Evolutionary conservation across 2,888 invertebrate genomes (phyloP), one percentile per base, ranked within the genome.

Genomic region (Leucozona laternaria): DNA sequence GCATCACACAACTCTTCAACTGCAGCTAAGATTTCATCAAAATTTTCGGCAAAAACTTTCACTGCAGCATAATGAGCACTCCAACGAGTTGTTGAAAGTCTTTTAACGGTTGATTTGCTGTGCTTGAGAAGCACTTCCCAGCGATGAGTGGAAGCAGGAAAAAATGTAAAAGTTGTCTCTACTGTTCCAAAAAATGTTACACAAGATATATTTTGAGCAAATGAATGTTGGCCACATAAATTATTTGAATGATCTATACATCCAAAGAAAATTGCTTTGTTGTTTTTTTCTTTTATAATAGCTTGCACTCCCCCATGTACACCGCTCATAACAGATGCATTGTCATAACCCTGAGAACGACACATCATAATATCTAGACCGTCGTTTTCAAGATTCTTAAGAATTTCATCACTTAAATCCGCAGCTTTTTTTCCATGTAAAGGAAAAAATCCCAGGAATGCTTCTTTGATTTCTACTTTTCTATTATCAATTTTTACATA

Each of bases 141-240:
- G 25, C 53, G 53, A 53, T 53, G 53, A 53, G 53, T 25, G 5
- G 53, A 53, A 53, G 17, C 25, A 25, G 53, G 13, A 53, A 22
- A 53, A 53, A 28, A 53, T 53, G 53, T 53, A 53, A 53, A 25
- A 25, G 25, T 53, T 53, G 53, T 53, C 53, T 53, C 25, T 28
- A 15, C 53, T 53, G 53, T 53, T 53, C 53, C 53, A 53, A 53
- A 22, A 25, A 25, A 22, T 53, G 53, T 53, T 25, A 53, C 13
- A 53, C 13, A 53, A 15, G 25, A 25, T 53, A n/a, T n/a, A n/a
- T n/a, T n/a, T n/a, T n/a, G n/a, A n/a, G n/a, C n/a, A 50, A 50
- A 50, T 50, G 48, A 50, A 50, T 20, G 48, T 50, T 22, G 48
- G 48, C 20, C 48, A 50, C 48, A 50, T 50, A 50, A 50, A 50